Evolutionary conservation across 1,140 invertebrate genomes (phyloP).

Genomic region (Drosophila watanabei): DNA sequence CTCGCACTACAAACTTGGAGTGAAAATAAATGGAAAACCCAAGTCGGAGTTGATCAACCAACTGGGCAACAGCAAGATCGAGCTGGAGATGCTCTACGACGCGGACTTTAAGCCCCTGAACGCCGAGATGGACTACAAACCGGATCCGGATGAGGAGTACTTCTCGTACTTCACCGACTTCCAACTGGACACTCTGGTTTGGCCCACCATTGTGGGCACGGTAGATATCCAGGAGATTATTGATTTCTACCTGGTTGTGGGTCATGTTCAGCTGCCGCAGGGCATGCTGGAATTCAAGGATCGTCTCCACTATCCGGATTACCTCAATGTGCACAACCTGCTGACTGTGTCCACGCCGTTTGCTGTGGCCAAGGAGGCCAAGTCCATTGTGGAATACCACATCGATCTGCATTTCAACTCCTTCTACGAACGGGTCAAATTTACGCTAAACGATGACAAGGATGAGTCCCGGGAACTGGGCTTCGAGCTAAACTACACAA

Average conservation of each 20-base stretch:
- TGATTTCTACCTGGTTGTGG: constrained; percentile 86
- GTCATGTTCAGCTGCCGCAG: constrained; percentile 86
- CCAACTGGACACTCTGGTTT: constrained; percentile 88
- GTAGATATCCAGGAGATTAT: constrained; percentile 88
- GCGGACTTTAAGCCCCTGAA: constrained; percentile 68
- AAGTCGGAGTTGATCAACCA: constrained; percentile 86
- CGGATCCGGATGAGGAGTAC: constrained; percentile 83
- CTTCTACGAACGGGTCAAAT: constrained; percentile 85
- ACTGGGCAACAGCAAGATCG: constrained; percentile 68
- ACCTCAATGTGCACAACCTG: constrained; percentile 89
- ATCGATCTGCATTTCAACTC: constrained; percentile 87
- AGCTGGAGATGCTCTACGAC: constrained; percentile 70
- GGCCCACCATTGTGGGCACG: constrained; percentile 88
- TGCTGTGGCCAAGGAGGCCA: constrained; percentile 87
- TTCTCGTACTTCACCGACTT: constrained; percentile 87
- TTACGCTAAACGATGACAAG: constrained; percentile 87
- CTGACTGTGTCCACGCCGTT: constrained; percentile 89
- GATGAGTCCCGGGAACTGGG: constrained; percentile 78
- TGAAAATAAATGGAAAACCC: constrained; percentile 86
- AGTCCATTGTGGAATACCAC: constrained; percentile 88
- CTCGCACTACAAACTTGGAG: constrained; percentile 88
- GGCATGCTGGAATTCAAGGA: constrained; percentile 87
- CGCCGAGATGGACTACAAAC: constrained; percentile 61
- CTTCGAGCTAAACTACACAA: constrained; percentile 86
- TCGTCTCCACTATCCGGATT: constrained; percentile 86